Evolutionary conservation across 1,140 invertebrate species (phyloP).

Genomic region (Diprion similis): DNA sequence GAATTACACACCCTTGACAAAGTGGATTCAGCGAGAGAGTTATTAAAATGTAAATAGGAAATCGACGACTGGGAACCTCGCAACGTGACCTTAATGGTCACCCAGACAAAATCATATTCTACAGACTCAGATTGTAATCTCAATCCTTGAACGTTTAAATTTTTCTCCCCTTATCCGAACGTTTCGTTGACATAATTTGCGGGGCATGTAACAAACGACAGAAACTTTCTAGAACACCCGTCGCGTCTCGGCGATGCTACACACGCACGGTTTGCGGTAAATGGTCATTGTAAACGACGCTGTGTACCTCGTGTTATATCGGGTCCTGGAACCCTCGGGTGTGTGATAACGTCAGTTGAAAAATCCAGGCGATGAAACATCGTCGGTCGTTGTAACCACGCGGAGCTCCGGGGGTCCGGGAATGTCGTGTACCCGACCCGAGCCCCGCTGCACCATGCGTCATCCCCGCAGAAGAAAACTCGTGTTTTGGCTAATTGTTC

Average conservation of each 20-base stretch:
- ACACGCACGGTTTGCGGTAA: too few relatives aligned
- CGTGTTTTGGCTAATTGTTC: slow-evolving; percentile 2
- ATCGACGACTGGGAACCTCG: slow-evolving; percentile 33
- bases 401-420: neutral
- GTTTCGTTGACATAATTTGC: too few relatives aligned
- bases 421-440: neutral
- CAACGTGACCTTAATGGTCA: neutral
- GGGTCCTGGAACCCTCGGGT: neutral
- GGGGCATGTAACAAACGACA: too few relatives aligned
- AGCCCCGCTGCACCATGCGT: neutral
- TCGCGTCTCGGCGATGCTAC: too few relatives aligned
- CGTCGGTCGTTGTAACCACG: neutral
- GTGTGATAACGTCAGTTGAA: slow-evolving; percentile 13
- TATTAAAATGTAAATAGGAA: slow-evolving; percentile 49
- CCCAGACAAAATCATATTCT: too few relatives aligned
- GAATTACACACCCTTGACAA: too few relatives aligned
- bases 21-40: slow-evolving; percentile 27
- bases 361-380: slow-evolving; percentile 4
- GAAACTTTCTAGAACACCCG: too few relatives aligned
- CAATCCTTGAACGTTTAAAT: too few relatives aligned
- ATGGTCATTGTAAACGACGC: neutral
- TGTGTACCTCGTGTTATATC: neutral
- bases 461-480: neutral
- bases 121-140: too few relatives aligned
- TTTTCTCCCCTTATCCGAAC: too few relatives aligned